Evolutionary conservation across 2,797 vertebrate genomes (phyloP), one percentile per base, ranked within the genome.

Genomic region (Pseudomugil gertrudae): DNA sequence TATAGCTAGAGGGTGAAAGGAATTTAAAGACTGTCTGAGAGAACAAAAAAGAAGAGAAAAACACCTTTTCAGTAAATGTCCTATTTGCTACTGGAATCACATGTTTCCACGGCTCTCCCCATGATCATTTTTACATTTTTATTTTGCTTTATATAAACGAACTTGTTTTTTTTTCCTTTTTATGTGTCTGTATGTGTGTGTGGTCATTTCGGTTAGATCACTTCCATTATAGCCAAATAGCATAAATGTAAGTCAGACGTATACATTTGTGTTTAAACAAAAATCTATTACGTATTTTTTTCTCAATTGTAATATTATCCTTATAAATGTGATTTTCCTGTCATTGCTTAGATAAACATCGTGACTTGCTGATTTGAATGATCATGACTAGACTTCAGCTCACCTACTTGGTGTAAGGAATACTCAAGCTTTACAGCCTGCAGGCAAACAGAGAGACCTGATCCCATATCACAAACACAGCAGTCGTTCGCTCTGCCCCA

Each of bases 51-150:
- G 45, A 72, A 68, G 60, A 38, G 26, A 60, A 66, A 77, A 76
- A 80, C 67, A 73, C 30, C 53, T 53, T 64, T 81, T 83, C 19
- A 51, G 48, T 75, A 80, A 84, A 84, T 76, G 72, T 73, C 66
- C 61, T 23, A 57, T 83, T 82, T 66, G 52, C 66, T 11, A 40
- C 51, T 66, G 52, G 73, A 82, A 84, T 69, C 58, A 50, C 47
- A 71, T 54, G 77, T 78, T 74, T 85, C 57, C 67, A 74, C n/a
- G 14, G 29, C 45, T 71, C 66, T 72, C 45, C 52, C 53, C 17
- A 13, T 73, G 66, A 80, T 80, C 51, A 83, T 79, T 72, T 74
- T 24, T 66, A 61, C 67, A 56, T 45, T 70, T 77, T 81, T 29
- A 54, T 69, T 57, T 69, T 38, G 58, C 14, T 74, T 77, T 60